phyloP scores from a whole-genome alignment of 2,113 vertebrate species.

The Otus sunia region DNA sequence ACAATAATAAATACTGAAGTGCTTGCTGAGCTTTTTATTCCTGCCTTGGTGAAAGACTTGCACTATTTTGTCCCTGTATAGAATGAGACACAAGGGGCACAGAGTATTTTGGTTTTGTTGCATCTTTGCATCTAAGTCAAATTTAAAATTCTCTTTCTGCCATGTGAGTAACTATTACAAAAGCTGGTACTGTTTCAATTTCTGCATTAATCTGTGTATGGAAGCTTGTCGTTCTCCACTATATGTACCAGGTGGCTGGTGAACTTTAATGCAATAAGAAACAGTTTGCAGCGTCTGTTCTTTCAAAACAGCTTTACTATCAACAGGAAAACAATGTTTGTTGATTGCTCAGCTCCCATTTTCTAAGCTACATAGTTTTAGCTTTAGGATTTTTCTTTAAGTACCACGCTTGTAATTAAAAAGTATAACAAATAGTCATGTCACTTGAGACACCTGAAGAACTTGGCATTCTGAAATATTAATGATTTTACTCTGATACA shows the following conservation, averaged over 20 bases:
- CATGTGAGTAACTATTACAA: not conserved
- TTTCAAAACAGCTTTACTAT: slow-evolving; percentile 23
- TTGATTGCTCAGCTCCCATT: not conserved
- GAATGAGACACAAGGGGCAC: not conserved
- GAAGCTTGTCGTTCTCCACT: not conserved
- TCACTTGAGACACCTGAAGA: not conserved
- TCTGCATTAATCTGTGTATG: not conserved
- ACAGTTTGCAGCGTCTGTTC: slow-evolving; percentile 21
- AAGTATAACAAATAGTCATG: not conserved
- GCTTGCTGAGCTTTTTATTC: not conserved
- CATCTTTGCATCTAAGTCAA: not conserved
- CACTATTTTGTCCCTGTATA: not conserved
- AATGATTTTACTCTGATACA: not conserved
- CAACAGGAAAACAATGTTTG: not conserved
- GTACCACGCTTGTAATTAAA: not conserved
- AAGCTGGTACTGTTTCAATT: not conserved
- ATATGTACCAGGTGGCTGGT: not conserved
- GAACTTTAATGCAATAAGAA: slow-evolving; percentile 3
- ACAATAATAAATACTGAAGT: not conserved
- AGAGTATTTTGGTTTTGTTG: not conserved
- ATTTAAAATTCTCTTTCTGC: not conserved
- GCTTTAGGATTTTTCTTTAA: not conserved
- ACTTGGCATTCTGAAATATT: not conserved
- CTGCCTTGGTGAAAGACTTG: slow-evolving; percentile 1
- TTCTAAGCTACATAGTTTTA: not conserved